Evolutionary conservation across 2,113 vertebrate genomes (phyloP).

Genomic region (Colistium nudipinnis): DNA sequence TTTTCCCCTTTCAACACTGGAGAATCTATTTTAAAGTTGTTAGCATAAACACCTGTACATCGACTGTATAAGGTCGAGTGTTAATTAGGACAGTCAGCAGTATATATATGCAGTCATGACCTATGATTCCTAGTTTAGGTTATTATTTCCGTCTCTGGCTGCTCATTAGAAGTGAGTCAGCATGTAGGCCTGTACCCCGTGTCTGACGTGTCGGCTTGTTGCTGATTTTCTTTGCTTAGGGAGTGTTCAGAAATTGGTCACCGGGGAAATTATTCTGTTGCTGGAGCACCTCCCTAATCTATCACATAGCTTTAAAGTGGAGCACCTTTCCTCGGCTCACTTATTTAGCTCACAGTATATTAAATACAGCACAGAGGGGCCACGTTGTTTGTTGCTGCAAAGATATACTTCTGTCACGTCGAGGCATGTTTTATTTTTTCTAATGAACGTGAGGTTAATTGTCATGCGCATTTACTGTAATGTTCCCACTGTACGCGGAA

Average conservation of each 20-base stretch:
- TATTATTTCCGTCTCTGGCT: slow-evolving; percentile 79
- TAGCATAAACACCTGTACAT: slow-evolving; percentile 38
- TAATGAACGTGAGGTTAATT: slow-evolving; percentile 16
- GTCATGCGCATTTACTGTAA: slow-evolving; percentile 1
- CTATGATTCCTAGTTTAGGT: slow-evolving; percentile 72
- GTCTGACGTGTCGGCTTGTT: slow-evolving; percentile 72
- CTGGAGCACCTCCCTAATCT: slow-evolving; percentile 79
- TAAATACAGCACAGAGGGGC: slow-evolving; percentile 35
- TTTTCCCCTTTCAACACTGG: slow-evolving; percentile 16
- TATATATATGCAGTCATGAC: slow-evolving; percentile 71
- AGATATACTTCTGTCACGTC: not conserved
- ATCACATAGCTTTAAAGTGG: slow-evolving; percentile 80
- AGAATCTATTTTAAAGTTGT: slow-evolving; percentile 55
- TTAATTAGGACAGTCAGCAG: slow-evolving; percentile 80
- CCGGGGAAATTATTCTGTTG: slow-evolving; percentile 81
- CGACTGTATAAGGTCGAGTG: slow-evolving; percentile 62
- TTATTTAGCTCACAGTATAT: slow-evolving; percentile 52
- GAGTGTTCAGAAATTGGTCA: slow-evolving; percentile 81
- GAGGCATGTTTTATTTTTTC: not conserved
- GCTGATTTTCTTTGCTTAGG: slow-evolving; percentile 79
- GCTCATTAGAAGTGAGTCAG: slow-evolving; percentile 83
- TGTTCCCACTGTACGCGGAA: not conserved
- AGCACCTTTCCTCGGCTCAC: slow-evolving; percentile 68
- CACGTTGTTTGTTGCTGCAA: slow-evolving; percentile 15
- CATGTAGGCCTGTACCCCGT: slow-evolving; percentile 51